phyloP scores from a whole-genome alignment of 1,140 invertebrate genomes.

The Drosophila teissieri region DNA sequence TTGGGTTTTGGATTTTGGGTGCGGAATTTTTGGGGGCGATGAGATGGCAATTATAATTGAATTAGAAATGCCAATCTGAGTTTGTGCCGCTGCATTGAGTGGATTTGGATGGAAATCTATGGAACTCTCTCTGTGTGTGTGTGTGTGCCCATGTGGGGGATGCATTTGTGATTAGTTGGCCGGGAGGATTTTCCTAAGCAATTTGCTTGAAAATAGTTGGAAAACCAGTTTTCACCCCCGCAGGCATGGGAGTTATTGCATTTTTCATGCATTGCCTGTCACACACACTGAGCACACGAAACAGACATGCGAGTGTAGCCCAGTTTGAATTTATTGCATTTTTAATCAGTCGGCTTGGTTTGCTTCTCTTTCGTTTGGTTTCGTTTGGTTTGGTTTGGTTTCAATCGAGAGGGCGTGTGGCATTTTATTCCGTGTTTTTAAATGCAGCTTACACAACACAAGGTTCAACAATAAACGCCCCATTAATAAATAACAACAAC shows the following conservation, averaged over 20 bases:
- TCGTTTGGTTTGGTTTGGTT: not conserved
- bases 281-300: conserved; percentile 7
- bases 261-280: conserved; percentile 43
- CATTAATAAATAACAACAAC: conserved; percentile 52
- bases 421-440: conserved; percentile 27
- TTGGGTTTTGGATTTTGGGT: too few relatives aligned
- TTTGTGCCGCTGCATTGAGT: conserved; percentile 39
- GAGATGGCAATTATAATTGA: conserved; percentile 55
- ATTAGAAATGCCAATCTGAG: conserved; percentile 44
- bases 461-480: conserved; percentile 37
- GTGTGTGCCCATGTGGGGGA: not conserved
- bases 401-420: conserved; percentile 6
- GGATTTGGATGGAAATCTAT: conserved; percentile 15
- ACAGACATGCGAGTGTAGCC: conserved; percentile 4
- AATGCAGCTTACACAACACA: conserved; percentile 6
- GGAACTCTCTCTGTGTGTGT: not conserved
- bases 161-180: conserved; percentile 43
- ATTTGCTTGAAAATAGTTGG: conserved; percentile 26
- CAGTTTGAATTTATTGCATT: conserved; percentile 49
- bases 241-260: conserved; percentile 14
- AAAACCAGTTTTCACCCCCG: conserved; percentile 1
- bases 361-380: too few relatives aligned
- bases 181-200: conserved; percentile 7
- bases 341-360: conserved; percentile 32
- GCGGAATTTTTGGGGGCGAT: conserved; percentile 13